Evolutionary conservation across 2,888 invertebrate species (phyloP), one percentile per base, ranked within the genome.

Genomic region (Sericinus montela): DNA sequence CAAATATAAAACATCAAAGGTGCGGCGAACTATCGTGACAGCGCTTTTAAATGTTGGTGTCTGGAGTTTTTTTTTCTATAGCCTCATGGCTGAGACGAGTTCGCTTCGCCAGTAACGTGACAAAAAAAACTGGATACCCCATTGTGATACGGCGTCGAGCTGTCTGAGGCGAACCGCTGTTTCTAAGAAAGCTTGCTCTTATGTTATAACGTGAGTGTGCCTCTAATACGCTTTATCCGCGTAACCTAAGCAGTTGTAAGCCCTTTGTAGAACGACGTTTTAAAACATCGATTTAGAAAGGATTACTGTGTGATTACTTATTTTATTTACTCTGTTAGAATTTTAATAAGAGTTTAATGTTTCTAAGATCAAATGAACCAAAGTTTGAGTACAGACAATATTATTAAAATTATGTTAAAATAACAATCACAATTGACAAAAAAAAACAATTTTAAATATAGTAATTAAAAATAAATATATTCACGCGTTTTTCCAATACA

Each of bases 91-190:
- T 68, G 70, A 11, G 32, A 73, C 73, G 72, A 67, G 75, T 78
- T 70, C 65, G 69, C 68, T 65, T 69, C 67, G 70, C 72, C 70
- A 74, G 67, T 62, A 58, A 67, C 53, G 58, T 65, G 65, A 79
- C 16, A 79, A 84, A 49, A 45, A 44, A 75, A 84, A 84, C 68
- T 63, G 62, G 70, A 67, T 14, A 35, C 82, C 68, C 81, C 70
- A 81, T 86, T 86, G 85, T 86, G 69, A 63, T 69, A 59, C 63
- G 79, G 86, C 87, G 87, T 75, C 87, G 83, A 72, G 85, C 87
- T 71, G 87, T 87, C 87, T 87, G 85, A 72, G 64, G 55, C 70
- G 66, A 58, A 61, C 72, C 72, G 73, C 66, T 66, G 74, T 62
- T 86, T 85, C 85, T 79, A 53, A 80, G 85, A 84, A 83, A 69